Conservation (phyloP, 2,888 invertebrate species). For the Strigamia maritima region DNA sequence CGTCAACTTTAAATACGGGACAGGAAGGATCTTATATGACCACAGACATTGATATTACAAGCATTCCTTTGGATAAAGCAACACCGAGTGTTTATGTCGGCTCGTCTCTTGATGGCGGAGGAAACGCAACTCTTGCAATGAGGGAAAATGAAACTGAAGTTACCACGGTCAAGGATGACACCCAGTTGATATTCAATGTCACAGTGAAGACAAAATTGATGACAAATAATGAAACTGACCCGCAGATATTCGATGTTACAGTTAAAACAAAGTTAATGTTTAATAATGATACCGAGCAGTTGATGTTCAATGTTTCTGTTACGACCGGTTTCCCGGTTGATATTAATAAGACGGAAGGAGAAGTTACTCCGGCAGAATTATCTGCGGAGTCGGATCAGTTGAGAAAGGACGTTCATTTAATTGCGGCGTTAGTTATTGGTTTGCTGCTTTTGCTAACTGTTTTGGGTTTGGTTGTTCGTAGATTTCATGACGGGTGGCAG, state of each 20-base stretch:
- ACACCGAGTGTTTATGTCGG: background rate
- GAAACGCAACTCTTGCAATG: background rate
- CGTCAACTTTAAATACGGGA: background rate
- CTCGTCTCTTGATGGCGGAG: background rate
- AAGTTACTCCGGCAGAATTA: background rate
- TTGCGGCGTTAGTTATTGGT: slow-evolving; percentile 63
- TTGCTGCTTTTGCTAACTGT: slow-evolving; percentile 43
- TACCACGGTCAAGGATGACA: background rate
- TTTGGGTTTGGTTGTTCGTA: slow-evolving; percentile 59
- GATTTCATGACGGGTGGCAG: slow-evolving; percentile 78
- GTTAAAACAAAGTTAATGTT: background rate
- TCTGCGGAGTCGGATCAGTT: background rate
- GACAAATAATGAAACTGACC: background rate
- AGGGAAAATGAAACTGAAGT: background rate
- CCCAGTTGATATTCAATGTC: background rate
- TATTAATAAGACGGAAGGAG: background rate
- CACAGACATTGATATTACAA: background rate
- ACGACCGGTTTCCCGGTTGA: background rate
- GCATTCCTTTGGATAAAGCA: background rate
- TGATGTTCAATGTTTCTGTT: background rate
- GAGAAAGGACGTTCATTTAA: slow-evolving; percentile 61
- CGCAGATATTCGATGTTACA: background rate
- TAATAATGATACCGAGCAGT: background rate
- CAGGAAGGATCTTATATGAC: background rate
- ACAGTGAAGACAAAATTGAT: background rate